These are phyloP conservation scores for Pyrgus malvae DNA, from an alignment of 2,888 invertebrate genomes.

Conservation along the genomic window DNA sequence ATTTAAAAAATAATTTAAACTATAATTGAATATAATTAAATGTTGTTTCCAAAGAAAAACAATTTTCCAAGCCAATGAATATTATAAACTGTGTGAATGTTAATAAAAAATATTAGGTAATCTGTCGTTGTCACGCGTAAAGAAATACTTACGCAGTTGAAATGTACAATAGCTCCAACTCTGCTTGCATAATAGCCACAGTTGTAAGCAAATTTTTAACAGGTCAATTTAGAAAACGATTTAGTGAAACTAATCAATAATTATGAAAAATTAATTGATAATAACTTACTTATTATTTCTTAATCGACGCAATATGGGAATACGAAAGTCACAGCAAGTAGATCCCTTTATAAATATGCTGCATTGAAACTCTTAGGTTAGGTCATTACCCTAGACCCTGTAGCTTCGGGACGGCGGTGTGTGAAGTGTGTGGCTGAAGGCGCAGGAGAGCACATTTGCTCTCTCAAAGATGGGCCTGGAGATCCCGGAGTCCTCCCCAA, in stretches of 20 bases:
- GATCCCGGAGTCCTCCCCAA: no score
- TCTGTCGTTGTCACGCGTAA: slow-evolving; percentile 24
- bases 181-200: not conserved
- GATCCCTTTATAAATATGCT: no score
- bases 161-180: not conserved
- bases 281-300: no score
- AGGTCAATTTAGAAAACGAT: slow-evolving; percentile 7
- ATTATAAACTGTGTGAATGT: slow-evolving; percentile 20
- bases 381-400: no score
- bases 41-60: slow-evolving; percentile 17
- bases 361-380: no score
- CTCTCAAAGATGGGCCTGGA: no score
- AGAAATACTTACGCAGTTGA: slow-evolving; percentile 6
- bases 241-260: slow-evolving; percentile 1
- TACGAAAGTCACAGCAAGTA: no score
- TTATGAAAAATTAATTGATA: not conserved
- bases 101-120: slow-evolving; percentile 23
- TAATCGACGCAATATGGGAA: no score
- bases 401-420: no score
- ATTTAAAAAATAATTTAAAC: no score
- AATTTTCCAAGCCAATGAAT: slow-evolving; percentile 22
- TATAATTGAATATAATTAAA: slow-evolving; percentile 16
- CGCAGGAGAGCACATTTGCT: no score
- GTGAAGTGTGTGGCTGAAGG: no score
- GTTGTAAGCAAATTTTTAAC: not conserved